Base-by-base conservation (phyloP, 2,888 invertebrate genomes). In the Melinaea menophilus region DNA sequence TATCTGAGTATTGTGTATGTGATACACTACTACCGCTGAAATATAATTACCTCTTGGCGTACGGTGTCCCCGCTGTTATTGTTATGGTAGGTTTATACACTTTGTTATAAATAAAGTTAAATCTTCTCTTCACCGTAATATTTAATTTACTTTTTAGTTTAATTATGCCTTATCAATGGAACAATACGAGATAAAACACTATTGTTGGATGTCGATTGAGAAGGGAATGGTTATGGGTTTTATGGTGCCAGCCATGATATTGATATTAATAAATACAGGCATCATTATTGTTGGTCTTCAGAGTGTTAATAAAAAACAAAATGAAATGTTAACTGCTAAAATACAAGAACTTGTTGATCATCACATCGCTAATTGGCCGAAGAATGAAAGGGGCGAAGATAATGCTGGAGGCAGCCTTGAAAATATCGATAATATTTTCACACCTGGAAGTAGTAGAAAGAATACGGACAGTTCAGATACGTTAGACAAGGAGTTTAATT, bases 131-230 rank as follows among this genome's bases (percentile, higher is more conserved):
- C n/a, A 51, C 11, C 4, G 22, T 5, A 48, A 12, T 63, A 47
- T 55, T 3, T 58, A 31, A 37, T 56, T 33, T 54, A 45, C 4
- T 61, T 68, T 64, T 37, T 79, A 93, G 93, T 91, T 93, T 69
- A 94, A 94, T 68, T 94, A 93, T 75, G 91, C 93, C 5, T 85
- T 93, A n/a, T 92, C 94, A 41, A 93, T 94, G 74, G 92, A 93
- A 71, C 94, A 94, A 68, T 95, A 95, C 76, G 95, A 95, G 85
- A 93, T 93, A 45, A 93, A 93, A 71, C 92, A 93, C 73, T 95
- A 94, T 77, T 95, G 95, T 78, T 95, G 95, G 93, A 93, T 95
- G 92, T 95, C 95, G 0, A 93, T 95, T 55, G 94, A 94, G 79
- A 93, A 94, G 74, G 95, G 95, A 4, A 95, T 95, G 94, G 92